phyloP scores from a whole-genome alignment of 2,888 invertebrate species.

The Polymixis flavicincta region DNA sequence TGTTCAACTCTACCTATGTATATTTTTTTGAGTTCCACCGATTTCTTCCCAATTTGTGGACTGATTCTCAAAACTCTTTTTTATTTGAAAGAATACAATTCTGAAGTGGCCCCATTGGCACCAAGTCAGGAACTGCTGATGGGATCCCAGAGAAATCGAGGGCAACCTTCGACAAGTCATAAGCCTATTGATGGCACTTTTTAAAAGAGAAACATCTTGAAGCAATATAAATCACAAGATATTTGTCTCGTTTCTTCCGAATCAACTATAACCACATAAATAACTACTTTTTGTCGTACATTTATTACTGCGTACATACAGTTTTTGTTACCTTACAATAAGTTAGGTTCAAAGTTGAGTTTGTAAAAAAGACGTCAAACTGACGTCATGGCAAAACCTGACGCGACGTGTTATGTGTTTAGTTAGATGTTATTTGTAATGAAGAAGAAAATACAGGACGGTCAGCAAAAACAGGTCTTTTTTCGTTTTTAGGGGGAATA shows the following conservation, averaged over 20 bases:
- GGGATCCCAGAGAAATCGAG: no score
- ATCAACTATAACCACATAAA: conserved; percentile 1
- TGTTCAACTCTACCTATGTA: no score
- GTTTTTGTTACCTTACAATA: conserved; percentile 39
- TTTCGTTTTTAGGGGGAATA: no score
- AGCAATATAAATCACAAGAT: neutral
- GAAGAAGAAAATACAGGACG: neutral
- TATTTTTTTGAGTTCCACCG: no score
- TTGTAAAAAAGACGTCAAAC: conserved; percentile 30
- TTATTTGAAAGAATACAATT: no score
- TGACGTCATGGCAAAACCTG: conserved; percentile 54
- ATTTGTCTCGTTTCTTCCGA: neutral
- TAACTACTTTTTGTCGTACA: conserved; percentile 16
- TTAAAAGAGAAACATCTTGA: neutral
- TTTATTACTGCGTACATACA: conserved; percentile 1
- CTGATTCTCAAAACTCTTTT: no score
- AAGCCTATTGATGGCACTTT: neutral
- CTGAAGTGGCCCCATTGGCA: no score
- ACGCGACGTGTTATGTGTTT: conserved; percentile 2
- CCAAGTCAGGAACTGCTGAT: no score
- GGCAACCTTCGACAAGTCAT: neutral
- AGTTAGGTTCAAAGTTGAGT: conserved; percentile 60
- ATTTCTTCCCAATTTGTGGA: no score
- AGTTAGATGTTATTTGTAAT: neutral
- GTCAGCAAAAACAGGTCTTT: conserved; percentile 14